Base-by-base conservation (phyloP, 2,888 invertebrate species). In the Dryococelus australis region DNA sequence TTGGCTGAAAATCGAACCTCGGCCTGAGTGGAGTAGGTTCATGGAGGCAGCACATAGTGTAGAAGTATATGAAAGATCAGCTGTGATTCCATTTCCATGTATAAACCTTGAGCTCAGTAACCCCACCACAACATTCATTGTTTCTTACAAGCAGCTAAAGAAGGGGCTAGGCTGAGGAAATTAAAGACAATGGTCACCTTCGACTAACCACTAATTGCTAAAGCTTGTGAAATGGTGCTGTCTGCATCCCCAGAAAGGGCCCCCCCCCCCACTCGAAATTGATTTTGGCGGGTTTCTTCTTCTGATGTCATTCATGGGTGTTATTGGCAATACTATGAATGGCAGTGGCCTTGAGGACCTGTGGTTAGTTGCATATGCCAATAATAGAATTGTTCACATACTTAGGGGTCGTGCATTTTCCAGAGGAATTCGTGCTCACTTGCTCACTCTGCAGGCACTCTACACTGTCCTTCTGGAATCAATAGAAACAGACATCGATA, bases 261-360 rank as follows among this genome's bases (percentile, higher is more conserved):
- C n/a, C n/a, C n/a, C n/a, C n/a, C 28, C 80, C 80, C 12, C 35
- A 3, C 28, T 80, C 13, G 26, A 26, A 4, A n/a, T 28, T 28
- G 28, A 35, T 80, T 8, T 86, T n/a, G 86, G 79, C 28, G 86
- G 79, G 24, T 86, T 86, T 80, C 81, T 35, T 35, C 24, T 86
- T 24, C 28, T 86, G 35, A 80, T 86, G 35, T 86, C 81, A 20
- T 86, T 24, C n/a, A 86, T 86, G 81, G 86, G 86, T 5, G 28
- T 35, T 16, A 43, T 86, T 9, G 86, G 86, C 6, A 27, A 26
- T 27, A 86, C 43, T 26, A 86, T 86, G 86, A 81, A n/a, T 10
- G 86, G 83, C 43, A 86, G 86, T 27, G 86, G 86, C 6, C 47
- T 86, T 12, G 47, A 43, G 16, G 83, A 86, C 20, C 28, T 86